Evolutionary conservation across 1,140 invertebrate genomes (phyloP), one percentile per base, ranked within the genome.

Genomic region (Drosophila kanapiae): DNA sequence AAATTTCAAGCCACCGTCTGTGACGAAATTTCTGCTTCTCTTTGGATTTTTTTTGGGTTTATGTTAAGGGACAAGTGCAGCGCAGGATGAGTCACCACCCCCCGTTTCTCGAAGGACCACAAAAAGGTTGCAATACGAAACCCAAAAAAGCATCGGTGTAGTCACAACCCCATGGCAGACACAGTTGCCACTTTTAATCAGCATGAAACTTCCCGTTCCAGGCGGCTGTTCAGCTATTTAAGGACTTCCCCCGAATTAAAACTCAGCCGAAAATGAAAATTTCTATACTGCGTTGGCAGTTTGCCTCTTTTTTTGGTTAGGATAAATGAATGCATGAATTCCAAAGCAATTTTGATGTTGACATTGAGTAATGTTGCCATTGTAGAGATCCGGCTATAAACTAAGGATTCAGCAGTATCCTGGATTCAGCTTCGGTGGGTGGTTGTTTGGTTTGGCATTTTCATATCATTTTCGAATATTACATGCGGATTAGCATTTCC

Each of bases 1-100:
- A 92, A 92, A 92, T 92, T 92, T 92, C 91, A 92, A 84, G 91
- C 84, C 80, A 91, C 86, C 83, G 85, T 92, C 91, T 92, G 91
- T 91, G 83, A 91, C 84, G 82, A 91, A 91, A 91, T 88, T 90
- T 90, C 11, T 33, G 31, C 16, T 51, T 13, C 35, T 8, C 3
- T 38, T 23, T n/a, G n/a, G n/a, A n/a, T n/a, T 38, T 38, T n/a
- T 29, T 23, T 54, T 14, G 35, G 35, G 18, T 48, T 35, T 13
- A 37, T n/a, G 35, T 40, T 64, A 61, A 45, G 47, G 64, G 70
- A 90, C 85, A 90, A 90, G 85, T 85, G 85, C 78, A 90, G 63
- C 48, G 62, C 62, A 60, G 67, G 75, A 74, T 74, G 70, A 74
- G 68, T 74, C 70, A 74, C 48, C 56, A 56, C 35, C 53, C 53